Conservation (phyloP, 2,797 vertebrate genomes). For the Rhadinocentrus ornatus region DNA sequence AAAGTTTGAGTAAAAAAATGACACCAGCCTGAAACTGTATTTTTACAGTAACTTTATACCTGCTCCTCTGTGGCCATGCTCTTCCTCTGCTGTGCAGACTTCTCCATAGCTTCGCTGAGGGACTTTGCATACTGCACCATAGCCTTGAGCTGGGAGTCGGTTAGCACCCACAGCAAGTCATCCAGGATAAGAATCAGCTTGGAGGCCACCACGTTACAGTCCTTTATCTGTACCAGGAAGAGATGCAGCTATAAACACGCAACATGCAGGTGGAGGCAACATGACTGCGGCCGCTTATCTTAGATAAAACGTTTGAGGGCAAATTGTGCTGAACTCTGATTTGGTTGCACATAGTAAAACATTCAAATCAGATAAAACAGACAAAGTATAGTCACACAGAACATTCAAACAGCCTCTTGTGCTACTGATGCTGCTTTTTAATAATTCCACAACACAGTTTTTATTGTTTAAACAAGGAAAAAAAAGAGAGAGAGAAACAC, state of each 20-base stretch:
- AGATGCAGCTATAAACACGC: constrained; percentile 11
- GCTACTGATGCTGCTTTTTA: constrained; percentile 8
- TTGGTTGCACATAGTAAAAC: background rate
- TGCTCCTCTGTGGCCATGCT: constrained; percentile 91
- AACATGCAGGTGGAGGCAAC: constrained; percentile 23
- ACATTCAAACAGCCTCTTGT: background rate
- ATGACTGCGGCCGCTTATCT: constrained; percentile 7
- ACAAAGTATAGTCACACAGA: background rate
- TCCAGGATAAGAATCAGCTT: constrained; percentile 96
- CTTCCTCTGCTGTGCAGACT: constrained; percentile 96
- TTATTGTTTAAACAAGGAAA: constrained; percentile 5
- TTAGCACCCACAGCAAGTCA: constrained; percentile 98
- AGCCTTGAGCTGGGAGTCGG: constrained; percentile 98
- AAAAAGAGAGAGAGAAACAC: constrained; percentile 15
- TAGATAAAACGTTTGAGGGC: background rate
- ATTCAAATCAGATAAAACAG: background rate
- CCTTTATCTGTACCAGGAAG: constrained; percentile 87
- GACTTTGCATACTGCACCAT: constrained; percentile 99
- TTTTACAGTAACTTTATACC: constrained; percentile 38
- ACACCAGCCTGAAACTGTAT: too few species aligned
- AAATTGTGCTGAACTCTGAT: background rate
- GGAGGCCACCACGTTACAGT: constrained; percentile 97
- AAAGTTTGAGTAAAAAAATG: background rate
- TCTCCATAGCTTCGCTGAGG: constrained; percentile 98
- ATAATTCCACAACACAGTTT: constrained; percentile 11